Evolutionary conservation across 2,888 invertebrate genomes (phyloP), one percentile per base, ranked within the genome.

Genomic region (Brenthis ino): DNA sequence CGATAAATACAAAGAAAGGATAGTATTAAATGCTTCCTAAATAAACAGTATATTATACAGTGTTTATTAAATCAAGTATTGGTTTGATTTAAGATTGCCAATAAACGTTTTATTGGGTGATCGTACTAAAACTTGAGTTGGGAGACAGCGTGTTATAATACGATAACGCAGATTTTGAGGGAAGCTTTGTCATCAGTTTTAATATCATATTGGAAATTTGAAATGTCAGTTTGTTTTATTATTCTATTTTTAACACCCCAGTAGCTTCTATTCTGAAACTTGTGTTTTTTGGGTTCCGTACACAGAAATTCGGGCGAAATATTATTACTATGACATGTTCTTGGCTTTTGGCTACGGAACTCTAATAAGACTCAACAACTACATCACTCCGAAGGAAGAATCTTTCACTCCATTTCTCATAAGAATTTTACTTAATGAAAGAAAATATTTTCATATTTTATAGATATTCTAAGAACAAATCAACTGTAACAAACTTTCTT

Each of bases 71-170:
- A 28, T 20, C 53, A 43, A 63, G 53, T 63, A 53, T 53, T 37
- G 12, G n/a, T 53, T 53, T 63, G 43, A 63, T 53, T 53, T 53
- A 63, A 20, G 20, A 13, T 20, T 6, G 8, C 43, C 63, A 53
- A 63, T 53, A 63, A 63, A 63, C 33, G 53, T 43, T 63, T 63
- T 63, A 63, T 63, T 53, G 63, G 13, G 48, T 50, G 33, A 50
- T 50, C 60, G 20, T 3, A 53, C 8, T 16, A n/a, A 53, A 16
- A 43, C 13, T 53, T 50, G 33, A 61, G n/a, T n/a, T 33, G 53
- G 6, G 20, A 37, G 37, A 53, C 51, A 53, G 53, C 16, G 53
- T 33, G 14, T 53, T 14, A 51, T 61, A 61, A 61, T 51, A 37
- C 51, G 33, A 28, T 47, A 58, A 58, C 47, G 48, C 28, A 11